phyloP scores from a whole-genome alignment of 2,888 invertebrate genomes.

The Perizoma affinitatum region DNA sequence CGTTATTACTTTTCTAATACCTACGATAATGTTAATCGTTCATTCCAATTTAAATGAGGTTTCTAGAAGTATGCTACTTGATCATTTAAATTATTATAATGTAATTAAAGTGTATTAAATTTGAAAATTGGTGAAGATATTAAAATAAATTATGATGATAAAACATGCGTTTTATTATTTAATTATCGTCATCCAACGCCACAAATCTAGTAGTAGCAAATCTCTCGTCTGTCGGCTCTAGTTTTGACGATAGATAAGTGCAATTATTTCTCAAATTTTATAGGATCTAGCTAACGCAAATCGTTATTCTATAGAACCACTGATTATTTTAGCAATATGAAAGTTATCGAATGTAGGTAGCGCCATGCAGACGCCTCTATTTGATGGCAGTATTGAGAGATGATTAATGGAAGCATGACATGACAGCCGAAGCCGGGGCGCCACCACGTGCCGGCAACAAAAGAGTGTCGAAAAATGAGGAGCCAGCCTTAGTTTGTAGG shows the following conservation, averaged over 20 bases:
- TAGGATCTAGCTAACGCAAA: neutral
- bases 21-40: constrained; percentile 79
- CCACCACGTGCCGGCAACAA: constrained; percentile 78
- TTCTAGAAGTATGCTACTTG: constrained; percentile 79
- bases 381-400: constrained; percentile 77
- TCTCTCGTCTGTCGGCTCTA: too few relatives aligned
- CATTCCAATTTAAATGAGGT: constrained; percentile 83
- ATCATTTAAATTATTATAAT: constrained; percentile 84
- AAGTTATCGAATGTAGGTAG: constrained; percentile 55
- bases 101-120: constrained; percentile 82
- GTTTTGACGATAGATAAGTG: too few relatives aligned
- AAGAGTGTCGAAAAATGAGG: constrained; percentile 80
- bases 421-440: constrained; percentile 79
- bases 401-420: constrained; percentile 82
- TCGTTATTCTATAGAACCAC: constrained; percentile 21
- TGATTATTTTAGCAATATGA: constrained; percentile 33
- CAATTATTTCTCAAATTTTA: too few relatives aligned
- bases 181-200: neutral
- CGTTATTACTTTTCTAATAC: constrained; percentile 79
- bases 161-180: constrained; percentile 52
- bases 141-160: constrained; percentile 82
- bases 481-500: constrained; percentile 79
- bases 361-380: constrained; percentile 77
- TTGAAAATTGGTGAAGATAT: constrained; percentile 82
- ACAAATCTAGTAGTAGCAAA: neutral